Evolutionary conservation across 2,113 vertebrate species (phyloP), one percentile per base, ranked within the genome.

Genomic region (Leptodactylus fuscus): DNA sequence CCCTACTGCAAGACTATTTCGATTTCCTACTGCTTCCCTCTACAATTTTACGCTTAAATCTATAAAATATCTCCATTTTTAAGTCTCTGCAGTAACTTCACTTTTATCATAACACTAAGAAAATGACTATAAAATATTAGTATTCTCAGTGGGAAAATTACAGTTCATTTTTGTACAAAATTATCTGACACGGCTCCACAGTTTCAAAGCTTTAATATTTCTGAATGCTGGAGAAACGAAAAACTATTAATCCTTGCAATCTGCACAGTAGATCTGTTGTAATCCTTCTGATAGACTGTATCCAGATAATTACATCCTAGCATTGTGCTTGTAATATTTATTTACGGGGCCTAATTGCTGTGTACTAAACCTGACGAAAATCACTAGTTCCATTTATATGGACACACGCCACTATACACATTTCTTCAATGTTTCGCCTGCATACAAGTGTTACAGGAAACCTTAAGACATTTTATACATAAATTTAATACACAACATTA

Each of bases 111-210:
- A 38, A 73, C 41, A 74, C 70, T 74, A 34, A 24, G 22, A 44
- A 67, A 46, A 71, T 70, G 67, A 36, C 18, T 70, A 70, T 38
- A 70, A 70, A 71, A 27, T 67, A 46, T 74, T 24, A 22, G 32
- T 36, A n/a, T n/a, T 22, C 29, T 55, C 75, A 36, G 10, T 78
- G 75, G 75, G 51, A 29, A 75, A 75, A 75, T 49, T 48, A 75
- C n/a, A 27, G 70, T 34, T 34, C 48, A 22, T 18, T 58, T 78
- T 51, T 76, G 18, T 15, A 78, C 8, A 55, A 55, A 55, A 55
- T 36, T 78, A 78, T 78, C 49, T 58, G 75, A 15, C 49, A 38
- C 6, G 4, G 22, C 13, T 77, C 32, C 5, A 34, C 49, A 13
- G 36, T 48, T 32, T 51, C 7, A 62, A 67, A 65, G 18, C 49